Base-by-base conservation (phyloP, 2,113 vertebrate species). In the Rhinolophus ferrumequinum region DNA sequence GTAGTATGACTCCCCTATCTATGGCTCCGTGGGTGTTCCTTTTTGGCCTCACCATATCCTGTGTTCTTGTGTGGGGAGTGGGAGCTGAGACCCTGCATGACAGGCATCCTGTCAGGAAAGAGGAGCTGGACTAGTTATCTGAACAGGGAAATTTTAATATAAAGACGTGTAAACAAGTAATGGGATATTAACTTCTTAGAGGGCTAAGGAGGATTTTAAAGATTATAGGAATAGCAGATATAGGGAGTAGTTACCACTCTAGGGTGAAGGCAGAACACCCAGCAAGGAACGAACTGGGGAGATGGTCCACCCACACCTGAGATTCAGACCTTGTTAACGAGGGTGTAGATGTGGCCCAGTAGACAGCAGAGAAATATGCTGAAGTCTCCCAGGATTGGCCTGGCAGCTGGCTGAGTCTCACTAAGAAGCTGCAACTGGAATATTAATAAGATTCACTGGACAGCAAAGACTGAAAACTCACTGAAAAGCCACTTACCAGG, bases 181-280 rank as follows among this genome's bases (percentile, higher is more conserved):
- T 0, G 54, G n/a, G 24, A 62, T 44, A 77, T 54, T n/a, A 38
- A 56, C 11, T 93, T 70, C 44, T 15, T 33, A 28, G 47, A 50
- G 47, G 47, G 47, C 47, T 50, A 12, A 50, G 9, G 44, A 95
- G 28, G 93, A 75, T 19, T 85, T 50, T 93, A 67, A 75, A 93
- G 28, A 26, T 41, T 52, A 44, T 8, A 62, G 5, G 22, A 81
- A 67, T 58, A 80, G 35, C 28, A 54, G 28, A 50, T 41, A 33
- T 4, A 80, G 26, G 80, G 50, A 62, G n/a, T 16, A 93, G 56
- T 6, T n/a, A 30, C n/a, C 58, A 64, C 33, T 73, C 38, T 73
- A 66, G 1, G 28, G 5, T 24, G 3, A 50, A 58, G n/a, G 56
- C 50, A 70, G 35, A 88, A 60, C 33, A 22, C 5, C 10, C 26